Percentiles rank a stretch among this genome's conserved stretches.
Conservation (phyloP, 2,797 vertebrate genomes). For the Pterois miles region DNA sequence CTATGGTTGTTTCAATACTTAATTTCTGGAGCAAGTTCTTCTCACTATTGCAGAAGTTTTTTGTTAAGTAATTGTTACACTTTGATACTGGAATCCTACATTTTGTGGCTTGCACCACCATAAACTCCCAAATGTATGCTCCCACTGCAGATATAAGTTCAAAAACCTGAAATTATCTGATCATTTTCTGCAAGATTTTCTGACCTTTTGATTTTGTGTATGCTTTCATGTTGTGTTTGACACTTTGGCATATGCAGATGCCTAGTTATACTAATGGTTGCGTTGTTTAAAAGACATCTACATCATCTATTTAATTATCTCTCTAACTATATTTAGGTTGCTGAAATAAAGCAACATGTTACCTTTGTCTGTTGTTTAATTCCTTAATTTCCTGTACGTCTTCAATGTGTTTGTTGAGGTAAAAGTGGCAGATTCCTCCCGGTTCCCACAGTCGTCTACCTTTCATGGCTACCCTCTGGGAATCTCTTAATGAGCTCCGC, state of each 20-base stretch:
- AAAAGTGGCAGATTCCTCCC: conserved; percentile 33
- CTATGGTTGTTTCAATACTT: background rate
- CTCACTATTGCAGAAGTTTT: background rate
- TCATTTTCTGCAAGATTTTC: background rate
- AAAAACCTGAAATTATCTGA: background rate
- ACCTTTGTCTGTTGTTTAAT: background rate
- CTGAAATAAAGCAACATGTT: background rate
- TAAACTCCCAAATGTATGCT: background rate
- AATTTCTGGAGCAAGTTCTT: background rate
- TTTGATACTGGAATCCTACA: conserved; percentile 1
- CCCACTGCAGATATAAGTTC: background rate
- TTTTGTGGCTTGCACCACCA: background rate
- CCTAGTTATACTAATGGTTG: background rate
- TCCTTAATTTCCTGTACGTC: conserved; percentile 1
- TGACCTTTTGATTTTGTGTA: background rate
- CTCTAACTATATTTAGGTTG: background rate
- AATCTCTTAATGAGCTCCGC: conserved; percentile 67
- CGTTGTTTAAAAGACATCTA: background rate
- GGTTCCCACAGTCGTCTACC: conserved; percentile 50
- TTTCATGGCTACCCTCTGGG: conserved; percentile 57
- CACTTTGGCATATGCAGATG: background rate
- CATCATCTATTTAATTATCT: background rate
- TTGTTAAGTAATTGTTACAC: background rate
- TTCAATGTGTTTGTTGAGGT: conserved; percentile 17
- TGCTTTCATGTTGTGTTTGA: background rate